Base-by-base conservation (phyloP, 2,888 invertebrate species). In the Hololepta plana region DNA sequence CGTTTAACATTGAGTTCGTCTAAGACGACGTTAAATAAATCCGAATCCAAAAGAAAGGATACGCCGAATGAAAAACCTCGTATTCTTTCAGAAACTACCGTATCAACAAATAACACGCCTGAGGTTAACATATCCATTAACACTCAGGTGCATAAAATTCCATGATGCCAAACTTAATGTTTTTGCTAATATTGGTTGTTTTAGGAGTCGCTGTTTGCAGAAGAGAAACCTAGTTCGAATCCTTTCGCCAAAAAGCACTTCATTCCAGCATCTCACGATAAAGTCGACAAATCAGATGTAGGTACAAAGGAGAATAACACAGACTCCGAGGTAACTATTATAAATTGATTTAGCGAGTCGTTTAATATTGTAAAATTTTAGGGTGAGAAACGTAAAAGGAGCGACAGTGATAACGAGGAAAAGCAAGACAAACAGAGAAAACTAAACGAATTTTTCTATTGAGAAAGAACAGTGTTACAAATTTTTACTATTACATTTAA, bases 381-480 rank as follows among this genome's bases (percentile, higher is more conserved):
- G n/a, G n/a, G n/a, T n/a, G n/a, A n/a, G n/a, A n/a, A n/a, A n/a
- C n/a, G n/a, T n/a, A n/a, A n/a, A n/a, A n/a, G n/a, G n/a, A n/a
- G n/a, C n/a, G n/a, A n/a, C n/a, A n/a, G n/a, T n/a, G n/a, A n/a
- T n/a, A n/a, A n/a, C n/a, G n/a, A 55, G 36, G 51, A 32, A 35
- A 47, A 33, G 14, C 45, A 46, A 26, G 45, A 48, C 27, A 64
- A 64, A 39, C 59, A 63, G 27, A 57, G 60, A 15, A 59, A 57
- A 38, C 39, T 60, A 31, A 54, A 57, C 28, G 49, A 45, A 32
- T 60, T 56, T 40, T 49, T 47, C 35, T 57, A 51, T 39, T 37
- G 38, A n/a, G 46, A 45, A 34, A 38, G 38, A 10, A 26, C 21
- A 3, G 30, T 30, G 21, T 22, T 15, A 8, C 6, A 21, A 20